phyloP scores from a whole-genome alignment of 2,888 invertebrate species.

The Boloria selene region DNA sequence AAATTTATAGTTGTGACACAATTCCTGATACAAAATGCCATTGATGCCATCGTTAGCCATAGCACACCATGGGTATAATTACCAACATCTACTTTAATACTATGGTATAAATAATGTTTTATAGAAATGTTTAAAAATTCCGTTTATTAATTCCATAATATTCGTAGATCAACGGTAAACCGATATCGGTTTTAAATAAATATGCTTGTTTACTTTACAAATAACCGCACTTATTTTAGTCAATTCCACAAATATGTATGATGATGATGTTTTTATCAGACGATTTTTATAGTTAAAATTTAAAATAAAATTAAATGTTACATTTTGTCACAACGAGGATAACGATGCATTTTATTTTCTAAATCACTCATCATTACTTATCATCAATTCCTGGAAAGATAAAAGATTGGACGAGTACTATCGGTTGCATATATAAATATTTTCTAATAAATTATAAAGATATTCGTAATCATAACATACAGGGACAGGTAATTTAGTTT shows the following conservation, averaged over 20 bases:
- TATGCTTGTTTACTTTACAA: constrained; percentile 15
- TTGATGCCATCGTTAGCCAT: constrained; percentile 12
- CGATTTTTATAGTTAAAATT: background rate
- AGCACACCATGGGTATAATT: constrained; percentile 12
- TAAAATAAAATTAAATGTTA: constrained; percentile 42
- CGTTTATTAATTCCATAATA: constrained; percentile 27
- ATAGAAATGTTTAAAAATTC: constrained; percentile 21
- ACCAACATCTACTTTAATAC: constrained; percentile 21
- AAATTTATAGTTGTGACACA: constrained; percentile 22
- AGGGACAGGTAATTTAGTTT: constrained; percentile 10
- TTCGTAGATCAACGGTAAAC: constrained; percentile 2
- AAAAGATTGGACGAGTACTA: constrained; percentile 73
- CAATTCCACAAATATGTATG: constrained; percentile 42
- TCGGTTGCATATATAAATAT: constrained; percentile 24
- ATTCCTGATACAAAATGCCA: constrained; percentile 32
- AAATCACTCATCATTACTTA: constrained; percentile 66
- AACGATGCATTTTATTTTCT: constrained; percentile 57
- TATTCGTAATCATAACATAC: constrained; percentile 5
- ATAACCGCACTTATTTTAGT: constrained; percentile 33
- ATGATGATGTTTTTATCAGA: constrained; percentile 12
- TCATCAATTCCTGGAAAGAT: constrained; percentile 80
- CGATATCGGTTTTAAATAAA: constrained; percentile 9
- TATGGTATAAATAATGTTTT: constrained; percentile 14
- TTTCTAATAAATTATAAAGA: background rate
- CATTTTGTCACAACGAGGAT: constrained; percentile 81